Percentiles rank a stretch among this genome's conserved stretches.
phyloP scores from a whole-genome alignment of 2,797 vertebrate genomes.

The Thamnophis elegans region DNA sequence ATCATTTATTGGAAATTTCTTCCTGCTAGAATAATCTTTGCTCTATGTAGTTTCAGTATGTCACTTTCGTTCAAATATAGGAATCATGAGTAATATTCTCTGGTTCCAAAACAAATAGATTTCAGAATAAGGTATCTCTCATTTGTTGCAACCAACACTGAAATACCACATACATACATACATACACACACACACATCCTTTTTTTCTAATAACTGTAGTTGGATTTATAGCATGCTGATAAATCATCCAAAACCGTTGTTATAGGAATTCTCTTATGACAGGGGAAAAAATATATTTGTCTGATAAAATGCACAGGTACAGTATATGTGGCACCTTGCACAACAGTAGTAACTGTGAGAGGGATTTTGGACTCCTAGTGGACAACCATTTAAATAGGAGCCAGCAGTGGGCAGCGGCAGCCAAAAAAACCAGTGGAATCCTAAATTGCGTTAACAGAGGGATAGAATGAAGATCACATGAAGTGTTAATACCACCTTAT shows the following conservation, averaged over 20 bases:
- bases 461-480: too few species aligned
- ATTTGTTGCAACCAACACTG: neutral
- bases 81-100: neutral
- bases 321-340: too few species aligned
- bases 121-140: neutral
- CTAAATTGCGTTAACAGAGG: too few species aligned
- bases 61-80: neutral
- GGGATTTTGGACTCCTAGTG: too few species aligned
- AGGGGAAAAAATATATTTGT: fast-evolving
- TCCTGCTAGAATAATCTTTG: neutral
- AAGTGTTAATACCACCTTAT: too few species aligned
- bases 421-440: too few species aligned
- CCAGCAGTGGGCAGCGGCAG: too few species aligned
- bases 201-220: neutral
- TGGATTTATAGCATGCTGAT: neutral
- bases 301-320: neutral
- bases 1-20: neutral
- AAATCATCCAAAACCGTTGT: neutral
- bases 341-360: too few species aligned
- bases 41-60: neutral
- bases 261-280: neutral
- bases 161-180: neutral
- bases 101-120: neutral
- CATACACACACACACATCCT: too few species aligned
- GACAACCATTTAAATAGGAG: too few species aligned